Percentiles rank a stretch among this genome's conserved stretches.
phyloP scores from a whole-genome alignment of 2,113 vertebrate genomes.

The Calcarius ornatus region DNA sequence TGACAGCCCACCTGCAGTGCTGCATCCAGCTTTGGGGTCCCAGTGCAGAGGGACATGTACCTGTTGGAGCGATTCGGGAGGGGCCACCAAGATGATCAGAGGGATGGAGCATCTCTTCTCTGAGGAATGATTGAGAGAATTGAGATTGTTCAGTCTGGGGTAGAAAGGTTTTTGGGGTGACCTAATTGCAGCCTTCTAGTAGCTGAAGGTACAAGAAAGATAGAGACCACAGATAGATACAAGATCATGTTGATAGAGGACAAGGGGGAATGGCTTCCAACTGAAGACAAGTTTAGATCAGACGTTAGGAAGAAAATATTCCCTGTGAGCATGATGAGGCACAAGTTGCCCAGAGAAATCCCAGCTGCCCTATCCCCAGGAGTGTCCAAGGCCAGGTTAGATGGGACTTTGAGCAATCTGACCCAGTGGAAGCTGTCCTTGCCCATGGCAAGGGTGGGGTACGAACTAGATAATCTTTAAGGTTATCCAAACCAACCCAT shows the following conservation, averaged over 20 bases:
- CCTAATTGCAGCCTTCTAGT: background rate
- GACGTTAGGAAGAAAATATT: background rate
- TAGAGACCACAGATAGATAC: background rate
- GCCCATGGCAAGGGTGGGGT: rapidly evolving
- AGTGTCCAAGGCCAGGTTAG: background rate
- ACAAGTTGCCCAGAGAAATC: too few species aligned
- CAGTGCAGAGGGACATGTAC: too few species aligned
- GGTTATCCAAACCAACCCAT: background rate
- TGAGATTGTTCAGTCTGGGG: background rate
- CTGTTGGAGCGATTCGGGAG: background rate
- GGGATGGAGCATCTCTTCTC: background rate
- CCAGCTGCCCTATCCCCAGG: background rate
- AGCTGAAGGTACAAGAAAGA: background rate
- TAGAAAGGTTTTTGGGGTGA: background rate
- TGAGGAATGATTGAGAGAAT: background rate
- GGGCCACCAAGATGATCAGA: background rate
- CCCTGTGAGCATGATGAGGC: background rate
- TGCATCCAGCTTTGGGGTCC: background rate
- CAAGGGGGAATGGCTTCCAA: background rate
- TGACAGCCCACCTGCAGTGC: background rate
- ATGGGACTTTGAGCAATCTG: background rate
- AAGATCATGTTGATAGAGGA: background rate
- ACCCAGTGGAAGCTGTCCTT: background rate
- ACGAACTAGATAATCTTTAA: background rate
- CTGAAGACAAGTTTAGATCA: background rate